Evolutionary conservation across 2,113 vertebrate genomes (phyloP), one percentile per base, ranked within the genome.

Genomic region (Platysternon megacephalum): DNA sequence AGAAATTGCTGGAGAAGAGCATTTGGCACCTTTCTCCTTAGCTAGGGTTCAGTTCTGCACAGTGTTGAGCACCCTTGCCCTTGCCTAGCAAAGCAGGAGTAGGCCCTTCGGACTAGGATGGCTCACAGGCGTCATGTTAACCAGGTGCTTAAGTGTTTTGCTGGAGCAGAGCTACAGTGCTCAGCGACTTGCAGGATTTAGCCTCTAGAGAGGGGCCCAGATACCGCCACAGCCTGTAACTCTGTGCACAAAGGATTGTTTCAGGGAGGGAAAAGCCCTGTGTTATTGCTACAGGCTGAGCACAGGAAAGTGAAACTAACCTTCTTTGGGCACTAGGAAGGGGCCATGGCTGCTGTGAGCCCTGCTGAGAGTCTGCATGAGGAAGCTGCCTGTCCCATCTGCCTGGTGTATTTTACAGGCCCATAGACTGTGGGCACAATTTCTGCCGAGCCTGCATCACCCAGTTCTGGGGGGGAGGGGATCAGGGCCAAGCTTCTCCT

Each of bases 351-450:
- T 0, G 91, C 97, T 82, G 97, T 97, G 1, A 72, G n/a, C 32
- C 6, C 65, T 21, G 39, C 68, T 74, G 93, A 24, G 68, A 96
- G 95, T 61, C 96, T 97, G 46, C 95, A 95, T 39, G 94, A 97
- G 84, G 96, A 97, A 84, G 96, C 96, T 92, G 96, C 96, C 92
- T 98, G 97, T 76, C 94, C 97, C 91, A 96, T 98, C 87, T 98
- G 97, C 92, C 94, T 98, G 8, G 97, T 97, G 84, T 97, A 97
- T 87, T 98, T 97, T 90, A 97, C 93, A 1, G 97, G 94, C 97
- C 97, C 94, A 95, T 96, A 21, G 97, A 98, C 85, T 97, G 97
- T 78, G 97, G 97, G 49, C 97, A 97, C 94, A 97, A 96, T 89
- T 97, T 98, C 93, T 98, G 97, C 94, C 95, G 93, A 65, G 90